A percentile compares a stretch with the other conserved stretches of the same genome.
phyloP scores from a whole-genome alignment of 2,113 vertebrate species.

The Cavia porcellus region DNA sequence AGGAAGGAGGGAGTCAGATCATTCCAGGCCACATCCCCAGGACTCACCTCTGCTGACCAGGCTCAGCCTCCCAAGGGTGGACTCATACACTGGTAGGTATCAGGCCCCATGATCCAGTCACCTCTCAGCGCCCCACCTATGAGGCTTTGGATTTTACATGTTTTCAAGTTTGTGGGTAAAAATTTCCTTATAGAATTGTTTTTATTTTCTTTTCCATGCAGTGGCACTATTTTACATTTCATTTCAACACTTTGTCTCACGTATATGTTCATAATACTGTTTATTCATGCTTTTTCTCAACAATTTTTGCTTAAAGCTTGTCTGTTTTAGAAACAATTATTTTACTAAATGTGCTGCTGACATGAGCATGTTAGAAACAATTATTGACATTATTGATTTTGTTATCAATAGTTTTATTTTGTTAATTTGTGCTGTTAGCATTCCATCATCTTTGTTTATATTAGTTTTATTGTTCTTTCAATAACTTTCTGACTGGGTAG shows the following conservation, averaged over 20 bases:
- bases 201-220: background rate
- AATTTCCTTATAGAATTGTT: background rate
- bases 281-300: background rate
- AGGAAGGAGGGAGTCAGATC: background rate
- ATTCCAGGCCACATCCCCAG: background rate
- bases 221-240: background rate
- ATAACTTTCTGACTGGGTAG: background rate
- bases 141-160: background rate
- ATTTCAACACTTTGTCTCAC: background rate
- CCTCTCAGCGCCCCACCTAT: background rate
- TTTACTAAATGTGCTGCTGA: background rate
- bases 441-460: constrained; percentile 34
- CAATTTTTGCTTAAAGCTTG: background rate
- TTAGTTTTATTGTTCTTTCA: constrained; percentile 32
- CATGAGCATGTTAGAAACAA: background rate
- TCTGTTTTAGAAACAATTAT: background rate
- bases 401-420: constrained; percentile 24
- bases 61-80: background rate
- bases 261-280: background rate
- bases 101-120: background rate
- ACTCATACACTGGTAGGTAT: background rate
- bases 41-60: background rate
- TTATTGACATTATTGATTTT: background rate
- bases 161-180: constrained; percentile 32
- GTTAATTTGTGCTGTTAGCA: constrained; percentile 5